Evolutionary conservation across 2,888 invertebrate genomes (phyloP).

Genomic region (Cataglyphis livida): DNA sequence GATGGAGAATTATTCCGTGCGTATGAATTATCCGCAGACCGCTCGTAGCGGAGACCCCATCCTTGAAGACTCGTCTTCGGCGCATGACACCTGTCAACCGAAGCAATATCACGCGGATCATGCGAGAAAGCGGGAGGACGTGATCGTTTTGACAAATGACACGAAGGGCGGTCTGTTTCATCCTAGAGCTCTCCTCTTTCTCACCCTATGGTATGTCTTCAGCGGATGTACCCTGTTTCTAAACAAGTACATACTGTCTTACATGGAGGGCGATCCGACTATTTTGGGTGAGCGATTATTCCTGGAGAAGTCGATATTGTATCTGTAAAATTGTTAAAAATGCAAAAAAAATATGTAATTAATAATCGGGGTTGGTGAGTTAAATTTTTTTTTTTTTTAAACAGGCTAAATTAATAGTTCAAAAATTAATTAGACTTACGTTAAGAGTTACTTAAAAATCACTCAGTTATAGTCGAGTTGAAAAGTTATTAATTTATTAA

Average conservation of each 20-base stretch:
- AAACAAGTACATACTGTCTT: slow-evolving; percentile 92
- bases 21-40: slow-evolving; percentile 78
- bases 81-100: slow-evolving; percentile 74
- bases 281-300: slow-evolving; percentile 88
- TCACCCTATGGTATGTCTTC: slow-evolving; percentile 91
- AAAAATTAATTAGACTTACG: no score
- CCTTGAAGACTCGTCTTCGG: slow-evolving; percentile 71
- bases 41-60: slow-evolving; percentile 66
- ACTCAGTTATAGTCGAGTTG: no score
- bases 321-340: not conserved
- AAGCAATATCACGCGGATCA: slow-evolving; percentile 74
- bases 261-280: slow-evolving; percentile 91
- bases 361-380: not conserved
- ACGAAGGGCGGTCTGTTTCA: slow-evolving; percentile 87
- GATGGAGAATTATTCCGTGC: slow-evolving; percentile 80
- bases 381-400: no score
- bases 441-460: no score
- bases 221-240: slow-evolving; percentile 92
- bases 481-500: no score
- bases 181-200: slow-evolving; percentile 88
- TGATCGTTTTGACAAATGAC: slow-evolving; percentile 75
- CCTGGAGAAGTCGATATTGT: not conserved
- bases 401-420: no score
- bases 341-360: not conserved
- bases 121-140: slow-evolving; percentile 76